Evolutionary conservation across 2,888 invertebrate genomes (phyloP).

Genomic region (Rosalia funebris): DNA sequence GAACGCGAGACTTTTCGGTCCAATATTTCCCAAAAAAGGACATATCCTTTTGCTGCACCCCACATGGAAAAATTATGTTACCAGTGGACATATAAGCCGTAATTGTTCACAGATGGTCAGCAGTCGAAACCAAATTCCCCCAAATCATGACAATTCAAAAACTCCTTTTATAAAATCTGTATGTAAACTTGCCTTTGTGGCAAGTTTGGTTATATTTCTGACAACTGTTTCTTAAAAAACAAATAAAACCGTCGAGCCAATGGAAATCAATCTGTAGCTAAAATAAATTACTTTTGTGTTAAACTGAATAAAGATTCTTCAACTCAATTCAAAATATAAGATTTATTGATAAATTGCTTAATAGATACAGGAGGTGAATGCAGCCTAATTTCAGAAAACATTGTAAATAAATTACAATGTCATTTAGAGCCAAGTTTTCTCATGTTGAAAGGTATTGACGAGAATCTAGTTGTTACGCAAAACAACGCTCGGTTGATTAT

Average conservation of each 20-base stretch:
- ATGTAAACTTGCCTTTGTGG: too few relatives aligned
- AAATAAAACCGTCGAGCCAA: too few relatives aligned
- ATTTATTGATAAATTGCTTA: not conserved
- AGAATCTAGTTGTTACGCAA: too few relatives aligned
- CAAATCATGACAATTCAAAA: too few relatives aligned
- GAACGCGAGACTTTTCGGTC: constrained; percentile 1
- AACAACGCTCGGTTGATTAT: too few relatives aligned
- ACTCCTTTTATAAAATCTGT: too few relatives aligned
- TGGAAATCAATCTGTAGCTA: too few relatives aligned
- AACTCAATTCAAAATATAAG: not conserved
- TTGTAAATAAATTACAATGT: too few relatives aligned
- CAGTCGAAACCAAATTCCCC: not conserved
- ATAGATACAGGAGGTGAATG: too few relatives aligned
- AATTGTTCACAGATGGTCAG: not conserved
- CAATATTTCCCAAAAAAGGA: not conserved
- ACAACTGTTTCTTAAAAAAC: not conserved
- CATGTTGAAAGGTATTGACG: not conserved
- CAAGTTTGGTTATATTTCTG: not conserved
- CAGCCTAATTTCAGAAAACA: too few relatives aligned
- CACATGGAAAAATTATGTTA: not conserved
- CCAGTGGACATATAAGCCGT: not conserved
- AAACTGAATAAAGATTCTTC: too few relatives aligned
- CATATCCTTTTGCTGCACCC: not conserved
- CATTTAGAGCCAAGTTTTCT: not conserved
- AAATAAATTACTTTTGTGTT: too few relatives aligned